Percentiles rank a stretch among this genome's conserved stretches.
These are phyloP conservation scores for Phyllopteryx taeniolatus DNA, from an alignment of 2,113 vertebrate species.

Conservation along the genomic window DNA sequence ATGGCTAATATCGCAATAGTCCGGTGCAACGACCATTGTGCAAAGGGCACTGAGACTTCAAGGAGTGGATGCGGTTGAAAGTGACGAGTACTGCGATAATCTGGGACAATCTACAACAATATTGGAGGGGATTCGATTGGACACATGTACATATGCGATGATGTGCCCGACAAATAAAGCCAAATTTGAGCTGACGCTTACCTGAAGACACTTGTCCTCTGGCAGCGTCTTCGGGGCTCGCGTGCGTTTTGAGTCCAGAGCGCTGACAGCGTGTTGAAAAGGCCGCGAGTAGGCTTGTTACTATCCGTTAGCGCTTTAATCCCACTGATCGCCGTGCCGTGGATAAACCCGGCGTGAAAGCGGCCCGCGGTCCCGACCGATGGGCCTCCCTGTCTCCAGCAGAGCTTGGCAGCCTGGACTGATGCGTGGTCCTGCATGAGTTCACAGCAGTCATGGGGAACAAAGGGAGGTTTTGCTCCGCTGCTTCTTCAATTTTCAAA, in stretches of 20 bases:
- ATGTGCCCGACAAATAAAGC: neutral
- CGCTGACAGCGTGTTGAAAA: conserved; percentile 28
- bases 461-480: conserved; percentile 45
- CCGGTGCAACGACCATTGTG: too few relatives aligned
- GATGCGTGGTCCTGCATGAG: conserved; percentile 36
- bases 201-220: conserved; percentile 10
- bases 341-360: conserved; percentile 72
- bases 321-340: conserved; percentile 74
- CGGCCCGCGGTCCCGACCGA: conserved; percentile 28
- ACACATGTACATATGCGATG: too few relatives aligned
- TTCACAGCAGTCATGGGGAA: conserved; percentile 36
- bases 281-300: conserved; percentile 56
- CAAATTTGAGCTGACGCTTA: neutral
- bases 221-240: neutral
- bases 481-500: conserved; percentile 46
- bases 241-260: conserved; percentile 3
- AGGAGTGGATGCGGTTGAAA: too few relatives aligned
- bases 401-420: conserved; percentile 25
- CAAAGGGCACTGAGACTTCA: too few relatives aligned
- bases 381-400: conserved; percentile 25
- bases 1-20: too few relatives aligned
- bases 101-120: too few relatives aligned
- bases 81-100: too few relatives aligned
- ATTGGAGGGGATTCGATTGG: too few relatives aligned
- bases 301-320: conserved; percentile 78